Evolutionary conservation across 2,797 vertebrate genomes (phyloP).

Genomic region (Dromococcyx pavoninus): DNA sequence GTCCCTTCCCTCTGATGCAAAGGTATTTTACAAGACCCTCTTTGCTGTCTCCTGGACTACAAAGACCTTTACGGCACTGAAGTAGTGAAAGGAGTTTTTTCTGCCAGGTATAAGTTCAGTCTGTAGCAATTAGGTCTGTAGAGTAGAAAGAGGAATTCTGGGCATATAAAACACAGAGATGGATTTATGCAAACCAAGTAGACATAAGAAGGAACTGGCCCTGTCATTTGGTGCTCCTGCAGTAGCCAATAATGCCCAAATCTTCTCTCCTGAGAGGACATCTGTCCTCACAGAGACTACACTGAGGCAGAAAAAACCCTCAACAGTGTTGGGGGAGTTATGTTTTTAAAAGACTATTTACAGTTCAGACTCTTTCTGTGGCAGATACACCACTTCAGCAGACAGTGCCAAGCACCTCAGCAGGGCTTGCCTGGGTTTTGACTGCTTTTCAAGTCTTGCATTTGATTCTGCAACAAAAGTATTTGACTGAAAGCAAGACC

Average conservation of each 20-base stretch:
- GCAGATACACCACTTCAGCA: background rate
- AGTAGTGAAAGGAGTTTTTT: background rate
- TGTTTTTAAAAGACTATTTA: background rate
- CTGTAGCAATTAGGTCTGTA: background rate
- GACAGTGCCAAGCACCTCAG: background rate
- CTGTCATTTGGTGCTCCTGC: background rate
- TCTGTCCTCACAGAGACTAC: background rate
- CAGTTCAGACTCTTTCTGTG: background rate
- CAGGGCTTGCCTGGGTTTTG: background rate
- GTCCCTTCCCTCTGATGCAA: background rate
- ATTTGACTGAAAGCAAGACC: no score
- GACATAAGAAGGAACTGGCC: background rate
- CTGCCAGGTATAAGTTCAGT: background rate
- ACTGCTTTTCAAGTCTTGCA: background rate
- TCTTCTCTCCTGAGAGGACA: background rate
- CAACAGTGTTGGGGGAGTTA: background rate
- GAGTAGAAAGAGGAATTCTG: background rate
- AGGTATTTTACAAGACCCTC: background rate
- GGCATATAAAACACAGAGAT: background rate
- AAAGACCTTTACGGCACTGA: background rate
- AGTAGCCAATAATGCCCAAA: background rate
- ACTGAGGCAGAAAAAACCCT: background rate
- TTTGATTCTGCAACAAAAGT: background rate
- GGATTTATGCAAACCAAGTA: background rate
- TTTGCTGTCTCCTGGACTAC: background rate